Conservation (phyloP, 2,888 invertebrate species). For the Synanthedon myopaeformis region DNA sequence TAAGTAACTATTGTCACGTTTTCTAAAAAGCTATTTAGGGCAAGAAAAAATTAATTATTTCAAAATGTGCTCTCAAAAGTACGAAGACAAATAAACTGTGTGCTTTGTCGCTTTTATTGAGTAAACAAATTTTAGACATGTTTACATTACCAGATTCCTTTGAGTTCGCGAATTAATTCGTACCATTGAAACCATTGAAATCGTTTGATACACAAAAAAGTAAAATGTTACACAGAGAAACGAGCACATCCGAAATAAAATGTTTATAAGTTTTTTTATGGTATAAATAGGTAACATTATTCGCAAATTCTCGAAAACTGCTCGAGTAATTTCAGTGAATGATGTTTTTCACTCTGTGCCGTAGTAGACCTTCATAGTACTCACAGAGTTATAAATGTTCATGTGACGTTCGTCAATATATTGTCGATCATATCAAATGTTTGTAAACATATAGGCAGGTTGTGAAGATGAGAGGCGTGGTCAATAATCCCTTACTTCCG, state of each 20-base stretch:
- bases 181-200: background rate
- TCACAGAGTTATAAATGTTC: background rate
- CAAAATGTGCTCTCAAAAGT: too few species aligned
- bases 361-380: slow-evolving; percentile 4
- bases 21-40: too few species aligned
- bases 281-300: background rate
- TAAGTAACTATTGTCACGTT: too few species aligned
- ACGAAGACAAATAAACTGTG: background rate
- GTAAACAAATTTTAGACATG: background rate
- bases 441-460: slow-evolving; percentile 7
- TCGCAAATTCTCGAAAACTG: background rate
- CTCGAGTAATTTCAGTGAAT: background rate
- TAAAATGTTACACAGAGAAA: background rate
- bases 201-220: background rate
- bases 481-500: too few species aligned
- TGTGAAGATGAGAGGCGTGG: slow-evolving; percentile 2
- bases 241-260: background rate
- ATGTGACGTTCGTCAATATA: slow-evolving; percentile 5
- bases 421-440: slow-evolving; percentile 6
- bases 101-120: background rate
- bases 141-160: background rate
- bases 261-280: background rate
- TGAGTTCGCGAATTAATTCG: background rate
- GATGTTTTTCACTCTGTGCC: background rate
- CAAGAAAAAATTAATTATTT: too few species aligned